phyloP scores from a whole-genome alignment of 2,888 invertebrate species.

The Geotrupes spiniger region DNA sequence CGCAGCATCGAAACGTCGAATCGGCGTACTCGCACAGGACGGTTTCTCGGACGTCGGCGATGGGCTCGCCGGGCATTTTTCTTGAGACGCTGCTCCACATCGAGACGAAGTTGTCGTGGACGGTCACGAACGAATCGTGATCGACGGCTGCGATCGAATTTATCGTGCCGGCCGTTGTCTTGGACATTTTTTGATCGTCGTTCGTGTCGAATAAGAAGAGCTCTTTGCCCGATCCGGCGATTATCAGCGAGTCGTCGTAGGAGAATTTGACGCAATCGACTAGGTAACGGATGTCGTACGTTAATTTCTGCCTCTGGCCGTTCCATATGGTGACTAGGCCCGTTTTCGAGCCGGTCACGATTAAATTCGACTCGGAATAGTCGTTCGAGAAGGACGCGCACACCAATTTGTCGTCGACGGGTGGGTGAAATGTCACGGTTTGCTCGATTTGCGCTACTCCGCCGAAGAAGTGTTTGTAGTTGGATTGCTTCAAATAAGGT shows the following conservation, averaged over 20 bases:
- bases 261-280: slow-evolving; percentile 33
- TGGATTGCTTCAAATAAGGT: slow-evolving; percentile 42
- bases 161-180: slow-evolving; percentile 24
- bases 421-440: slow-evolving; percentile 24
- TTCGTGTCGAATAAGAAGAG: slow-evolving; percentile 31
- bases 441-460: slow-evolving; percentile 33
- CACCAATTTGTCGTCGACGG: slow-evolving; percentile 25
- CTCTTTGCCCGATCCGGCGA: slow-evolving; percentile 28
- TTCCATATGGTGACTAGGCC: slow-evolving; percentile 31
- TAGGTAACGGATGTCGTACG: slow-evolving; percentile 15
- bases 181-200: slow-evolving; percentile 28
- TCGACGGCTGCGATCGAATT: slow-evolving; percentile 27
- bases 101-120: slow-evolving; percentile 17
- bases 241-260: slow-evolving; percentile 30
- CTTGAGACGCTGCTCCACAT: slow-evolving; percentile 17
- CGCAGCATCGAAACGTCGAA: slow-evolving; percentile 41
- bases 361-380: slow-evolving; percentile 16
- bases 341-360: slow-evolving; percentile 31
- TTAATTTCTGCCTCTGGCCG: slow-evolving; percentile 12
- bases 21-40: slow-evolving; percentile 26
- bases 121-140: slow-evolving; percentile 18
- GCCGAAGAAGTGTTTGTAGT: slow-evolving; percentile 42
- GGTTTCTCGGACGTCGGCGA: slow-evolving; percentile 10
- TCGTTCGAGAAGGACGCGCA: slow-evolving; percentile 36
- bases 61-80: slow-evolving; percentile 14